Evolutionary conservation across 2,113 vertebrate genomes (phyloP).

Genomic region (Sula dactylatra): DNA sequence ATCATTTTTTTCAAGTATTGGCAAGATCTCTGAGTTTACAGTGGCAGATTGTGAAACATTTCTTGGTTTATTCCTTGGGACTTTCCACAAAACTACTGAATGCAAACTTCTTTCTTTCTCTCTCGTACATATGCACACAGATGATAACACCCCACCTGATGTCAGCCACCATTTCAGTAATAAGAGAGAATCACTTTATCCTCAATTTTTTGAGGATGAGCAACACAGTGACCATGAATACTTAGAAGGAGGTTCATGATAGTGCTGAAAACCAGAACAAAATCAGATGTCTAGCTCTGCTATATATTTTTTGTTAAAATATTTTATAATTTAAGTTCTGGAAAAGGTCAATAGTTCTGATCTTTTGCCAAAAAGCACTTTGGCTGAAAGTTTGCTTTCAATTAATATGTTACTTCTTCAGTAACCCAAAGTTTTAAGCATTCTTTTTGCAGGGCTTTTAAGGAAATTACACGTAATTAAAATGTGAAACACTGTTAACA

Average conservation of each 20-base stretch:
- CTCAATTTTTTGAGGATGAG: not conserved
- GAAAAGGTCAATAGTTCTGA: not conserved
- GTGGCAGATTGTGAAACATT: not conserved
- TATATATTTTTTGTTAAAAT: not conserved
- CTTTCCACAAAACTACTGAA: not conserved
- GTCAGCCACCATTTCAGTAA: not conserved
- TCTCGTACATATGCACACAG: not conserved
- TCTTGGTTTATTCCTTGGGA: not conserved
- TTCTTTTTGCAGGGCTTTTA: not conserved
- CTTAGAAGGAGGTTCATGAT: not conserved
- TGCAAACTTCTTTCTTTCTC: not conserved
- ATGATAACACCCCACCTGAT: not conserved
- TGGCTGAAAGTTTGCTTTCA: not conserved
- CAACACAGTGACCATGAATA: not conserved
- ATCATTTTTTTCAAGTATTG: not conserved
- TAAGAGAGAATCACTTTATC: not conserved
- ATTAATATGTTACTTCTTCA: not conserved
- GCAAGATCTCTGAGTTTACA: not conserved
- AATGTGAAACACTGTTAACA: not conserved
- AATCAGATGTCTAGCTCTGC: not conserved
- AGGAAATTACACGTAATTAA: not conserved
- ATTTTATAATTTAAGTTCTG: not conserved
- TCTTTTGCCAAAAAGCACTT: not conserved
- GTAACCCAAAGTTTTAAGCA: not conserved
- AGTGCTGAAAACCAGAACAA: not conserved